These are phyloP conservation scores for Decapterus maruadsi DNA, from an alignment of 2,797 vertebrate species.

Conservation along the genomic window DNA sequence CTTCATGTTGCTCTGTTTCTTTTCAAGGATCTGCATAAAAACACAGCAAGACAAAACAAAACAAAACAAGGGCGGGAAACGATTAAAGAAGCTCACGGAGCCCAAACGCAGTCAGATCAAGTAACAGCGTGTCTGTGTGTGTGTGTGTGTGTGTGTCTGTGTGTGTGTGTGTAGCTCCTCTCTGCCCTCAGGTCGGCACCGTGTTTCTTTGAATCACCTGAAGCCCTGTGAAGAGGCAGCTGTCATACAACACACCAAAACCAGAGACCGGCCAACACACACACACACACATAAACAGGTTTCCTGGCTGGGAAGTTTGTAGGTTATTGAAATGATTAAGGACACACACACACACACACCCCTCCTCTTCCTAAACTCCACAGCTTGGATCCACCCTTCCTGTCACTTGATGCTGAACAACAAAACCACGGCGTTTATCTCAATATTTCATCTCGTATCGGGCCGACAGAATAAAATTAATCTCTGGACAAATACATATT, in stretches of 20 bases:
- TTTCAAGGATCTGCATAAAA: neutral
- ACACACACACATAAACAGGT: neutral
- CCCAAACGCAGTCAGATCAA: neutral
- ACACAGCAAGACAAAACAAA: neutral
- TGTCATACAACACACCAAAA: neutral
- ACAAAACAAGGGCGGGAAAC: neutral
- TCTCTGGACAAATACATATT: no score
- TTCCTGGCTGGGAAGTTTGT: neutral
- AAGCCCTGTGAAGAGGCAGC: neutral
- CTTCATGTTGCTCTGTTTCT: no score
- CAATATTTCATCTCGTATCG: no score
- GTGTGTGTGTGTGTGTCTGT: slow-evolving; percentile 8
- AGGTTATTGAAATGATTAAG: no score
- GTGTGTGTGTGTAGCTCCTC: neutral
- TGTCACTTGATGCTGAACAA: neutral
- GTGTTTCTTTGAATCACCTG: neutral
- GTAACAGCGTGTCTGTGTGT: slow-evolving; percentile 20
- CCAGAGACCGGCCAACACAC: no score
- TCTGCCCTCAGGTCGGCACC: slow-evolving; percentile 10
- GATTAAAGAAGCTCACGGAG: neutral
- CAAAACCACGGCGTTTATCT: no score
- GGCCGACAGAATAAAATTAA: no score
- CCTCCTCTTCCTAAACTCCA: neutral
- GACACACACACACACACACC: no score
- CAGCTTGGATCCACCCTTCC: neutral